These are phyloP conservation scores for Drosophila pectinifera DNA, from an alignment of 1,140 invertebrate genomes.

Conservation along the genomic window DNA sequence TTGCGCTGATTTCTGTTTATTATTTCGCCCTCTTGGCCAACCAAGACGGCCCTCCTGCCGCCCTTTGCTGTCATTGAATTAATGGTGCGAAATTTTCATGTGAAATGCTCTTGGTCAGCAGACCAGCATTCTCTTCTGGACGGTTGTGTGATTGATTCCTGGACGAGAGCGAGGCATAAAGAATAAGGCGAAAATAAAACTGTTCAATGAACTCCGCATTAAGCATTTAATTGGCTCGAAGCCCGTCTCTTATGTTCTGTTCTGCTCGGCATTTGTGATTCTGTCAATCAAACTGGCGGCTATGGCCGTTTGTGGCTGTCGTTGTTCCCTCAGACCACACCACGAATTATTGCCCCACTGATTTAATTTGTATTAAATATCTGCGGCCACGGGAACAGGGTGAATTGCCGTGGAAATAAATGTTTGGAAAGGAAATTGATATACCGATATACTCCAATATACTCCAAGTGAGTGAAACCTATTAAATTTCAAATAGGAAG, in stretches of 20 bases:
- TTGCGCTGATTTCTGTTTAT: conserved; percentile 79
- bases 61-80: conserved; percentile 72
- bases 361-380: conserved; percentile 62
- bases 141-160: conserved; percentile 65
- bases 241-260: conserved; percentile 24
- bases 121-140: conserved; percentile 12
- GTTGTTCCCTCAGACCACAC: conserved; percentile 18
- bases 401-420: conserved; percentile 15
- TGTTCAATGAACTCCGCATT: conserved; percentile 76
- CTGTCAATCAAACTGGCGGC: conserved; percentile 73
- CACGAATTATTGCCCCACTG: conserved; percentile 58
- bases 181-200: conserved; percentile 48
- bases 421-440: conserved; percentile 17
- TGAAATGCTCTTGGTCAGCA: conserved; percentile 53
- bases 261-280: conserved; percentile 49
- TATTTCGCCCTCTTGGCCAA: conserved; percentile 66
- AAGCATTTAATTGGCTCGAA: conserved; percentile 68
- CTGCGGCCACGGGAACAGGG: neutral
- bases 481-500: conserved; percentile 9
- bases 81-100: conserved; percentile 80
- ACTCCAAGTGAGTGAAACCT: neutral
- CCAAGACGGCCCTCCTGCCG: conserved; percentile 23
- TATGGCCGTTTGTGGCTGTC: conserved; percentile 22
- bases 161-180: conserved; percentile 33
- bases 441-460: neutral